Evolutionary conservation across 1,140 invertebrate genomes (phyloP).

Genomic region (Campoletis sonorensis): DNA sequence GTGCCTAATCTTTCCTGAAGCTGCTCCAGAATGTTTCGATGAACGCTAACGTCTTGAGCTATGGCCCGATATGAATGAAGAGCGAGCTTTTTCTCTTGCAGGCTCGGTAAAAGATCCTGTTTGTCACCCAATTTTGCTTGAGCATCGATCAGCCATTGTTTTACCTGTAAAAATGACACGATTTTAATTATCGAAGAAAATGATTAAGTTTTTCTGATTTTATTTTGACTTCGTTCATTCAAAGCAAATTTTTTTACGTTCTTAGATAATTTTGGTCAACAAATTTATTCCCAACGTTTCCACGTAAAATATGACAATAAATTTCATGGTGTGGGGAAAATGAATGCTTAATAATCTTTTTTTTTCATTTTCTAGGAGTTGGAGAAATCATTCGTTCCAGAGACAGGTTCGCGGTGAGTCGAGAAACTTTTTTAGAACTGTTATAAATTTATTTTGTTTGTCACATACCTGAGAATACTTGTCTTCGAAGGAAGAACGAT

Average conservation of each 20-base stretch:
- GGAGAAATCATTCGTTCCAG: too few relatives aligned
- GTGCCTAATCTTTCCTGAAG: constrained; percentile 85
- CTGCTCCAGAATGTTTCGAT: constrained; percentile 87
- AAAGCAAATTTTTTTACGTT: too few relatives aligned
- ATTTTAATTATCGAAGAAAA: too few relatives aligned
- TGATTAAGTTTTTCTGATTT: too few relatives aligned
- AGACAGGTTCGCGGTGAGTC: not conserved
- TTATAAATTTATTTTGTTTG: not conserved
- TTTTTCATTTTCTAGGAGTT: not conserved
- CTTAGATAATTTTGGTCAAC: too few relatives aligned
- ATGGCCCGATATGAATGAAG: constrained; percentile 86
- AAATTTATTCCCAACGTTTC: too few relatives aligned
- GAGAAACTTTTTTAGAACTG: not conserved
- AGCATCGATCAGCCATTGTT: constrained; percentile 87
- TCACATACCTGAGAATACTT: constrained; percentile 83
- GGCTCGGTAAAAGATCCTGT: constrained; percentile 83
- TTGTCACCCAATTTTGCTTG: constrained; percentile 83
- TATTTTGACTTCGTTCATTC: too few relatives aligned
- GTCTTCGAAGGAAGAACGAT: constrained; percentile 93
- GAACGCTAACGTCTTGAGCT: constrained; percentile 88
- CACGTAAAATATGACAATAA: too few relatives aligned
- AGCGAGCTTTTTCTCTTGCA: constrained; percentile 91
- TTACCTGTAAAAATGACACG: constrained; percentile 79
- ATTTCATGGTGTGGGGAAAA: too few relatives aligned
- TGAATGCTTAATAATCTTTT: too few relatives aligned